A percentile compares a stretch with the other conserved stretches of the same genome.
phyloP scores from a whole-genome alignment of 37 sponge, comb jelly and placozoan species.

The Dysidea cf. avara region DNA sequence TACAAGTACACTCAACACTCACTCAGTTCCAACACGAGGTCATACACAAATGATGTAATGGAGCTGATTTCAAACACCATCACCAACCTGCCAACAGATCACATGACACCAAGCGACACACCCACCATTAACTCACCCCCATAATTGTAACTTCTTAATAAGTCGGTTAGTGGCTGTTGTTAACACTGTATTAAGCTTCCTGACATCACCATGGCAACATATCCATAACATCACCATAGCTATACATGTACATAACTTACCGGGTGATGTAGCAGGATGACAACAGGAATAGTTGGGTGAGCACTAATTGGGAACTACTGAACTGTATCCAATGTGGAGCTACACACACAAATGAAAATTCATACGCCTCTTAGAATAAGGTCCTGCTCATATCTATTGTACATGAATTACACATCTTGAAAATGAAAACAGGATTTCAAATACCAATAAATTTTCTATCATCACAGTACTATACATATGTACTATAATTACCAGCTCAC shows the following conservation, averaged over 20 bases:
- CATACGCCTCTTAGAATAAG: too few relatives aligned
- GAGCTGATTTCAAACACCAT: conserved; percentile 55
- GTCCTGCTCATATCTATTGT: too few relatives aligned
- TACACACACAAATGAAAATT: conserved; percentile 2
- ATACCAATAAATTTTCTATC: too few relatives aligned
- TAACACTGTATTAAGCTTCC: conserved; percentile 39
- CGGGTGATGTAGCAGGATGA: conserved; percentile 52
- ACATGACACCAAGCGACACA: too few relatives aligned
- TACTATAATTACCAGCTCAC: too few relatives aligned
- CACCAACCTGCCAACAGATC: conserved; percentile 25
- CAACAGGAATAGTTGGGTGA: conserved; percentile 58
- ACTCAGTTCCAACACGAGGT: conserved; percentile 55
- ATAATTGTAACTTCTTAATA: conserved; percentile 58
- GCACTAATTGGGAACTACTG: conserved; percentile 46
- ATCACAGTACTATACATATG: too few relatives aligned
- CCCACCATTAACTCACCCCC: conserved; percentile 73
- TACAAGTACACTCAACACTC: not conserved
- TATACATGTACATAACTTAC: not conserved
- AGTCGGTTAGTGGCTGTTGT: conserved; percentile 35
- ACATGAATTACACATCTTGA: too few relatives aligned
- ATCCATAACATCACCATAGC: not conserved
- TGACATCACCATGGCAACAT: not conserved
- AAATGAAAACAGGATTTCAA: too few relatives aligned
- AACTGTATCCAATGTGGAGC: conserved; percentile 68
- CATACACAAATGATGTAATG: conserved; percentile 44